Conservation (phyloP, 2,797 vertebrate species). For the Manis crassicaudata region DNA sequence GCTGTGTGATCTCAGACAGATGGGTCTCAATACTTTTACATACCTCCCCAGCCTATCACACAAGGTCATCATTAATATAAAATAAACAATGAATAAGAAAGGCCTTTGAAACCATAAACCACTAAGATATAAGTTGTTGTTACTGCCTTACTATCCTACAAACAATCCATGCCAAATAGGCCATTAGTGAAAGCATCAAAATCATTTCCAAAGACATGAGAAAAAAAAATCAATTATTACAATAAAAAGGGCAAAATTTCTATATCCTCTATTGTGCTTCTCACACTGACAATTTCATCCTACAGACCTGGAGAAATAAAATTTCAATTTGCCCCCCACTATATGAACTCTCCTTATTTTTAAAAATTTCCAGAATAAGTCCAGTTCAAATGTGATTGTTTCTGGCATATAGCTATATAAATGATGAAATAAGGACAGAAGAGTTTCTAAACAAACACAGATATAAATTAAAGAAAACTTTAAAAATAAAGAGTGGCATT, state of each 20-base stretch:
- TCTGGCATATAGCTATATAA: not conserved
- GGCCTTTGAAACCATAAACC: not conserved
- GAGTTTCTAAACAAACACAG: not conserved
- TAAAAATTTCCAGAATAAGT: not conserved
- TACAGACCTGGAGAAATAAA: not conserved
- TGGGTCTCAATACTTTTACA: not conserved
- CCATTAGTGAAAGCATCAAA: constrained; percentile 10
- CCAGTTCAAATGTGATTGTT: not conserved
- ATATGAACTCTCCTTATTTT: not conserved
- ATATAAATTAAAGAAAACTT: not conserved
- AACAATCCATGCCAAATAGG: not conserved
- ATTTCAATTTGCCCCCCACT: not conserved
- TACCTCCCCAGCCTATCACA: not conserved
- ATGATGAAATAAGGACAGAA: not conserved
- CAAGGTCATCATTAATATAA: constrained; percentile 8
- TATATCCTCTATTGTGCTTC: not conserved
- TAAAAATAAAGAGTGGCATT: not conserved
- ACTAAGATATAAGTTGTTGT: not conserved
- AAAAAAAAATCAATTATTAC: not conserved
- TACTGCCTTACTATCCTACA: not conserved
- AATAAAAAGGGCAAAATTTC: not conserved
- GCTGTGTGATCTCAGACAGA: not conserved
- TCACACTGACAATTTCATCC: not conserved
- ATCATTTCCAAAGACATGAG: not conserved
- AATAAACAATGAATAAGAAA: constrained; percentile 22